A percentile compares a stretch with the other conserved stretches of the same genome.
Evolutionary conservation across 2,797 vertebrate species (phyloP).

Genomic region (Melanogrammus aeglefinus): DNA sequence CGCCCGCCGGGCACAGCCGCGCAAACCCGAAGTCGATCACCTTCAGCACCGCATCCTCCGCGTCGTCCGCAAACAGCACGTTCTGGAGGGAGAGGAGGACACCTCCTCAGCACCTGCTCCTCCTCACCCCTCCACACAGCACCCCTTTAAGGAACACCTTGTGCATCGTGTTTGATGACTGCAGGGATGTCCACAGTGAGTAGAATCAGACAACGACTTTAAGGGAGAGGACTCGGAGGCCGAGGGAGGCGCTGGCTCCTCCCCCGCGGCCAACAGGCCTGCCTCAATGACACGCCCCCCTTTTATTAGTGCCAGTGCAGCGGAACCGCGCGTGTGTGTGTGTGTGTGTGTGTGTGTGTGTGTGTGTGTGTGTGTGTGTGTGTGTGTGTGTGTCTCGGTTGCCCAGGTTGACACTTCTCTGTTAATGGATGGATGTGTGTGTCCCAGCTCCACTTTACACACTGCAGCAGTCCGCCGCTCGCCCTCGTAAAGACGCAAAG

Average conservation of each 20-base stretch:
- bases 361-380: no score
- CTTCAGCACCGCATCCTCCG: constrained; percentile 81
- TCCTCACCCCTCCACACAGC: no score
- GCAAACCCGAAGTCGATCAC: constrained; percentile 93
- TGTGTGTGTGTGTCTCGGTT: no score
- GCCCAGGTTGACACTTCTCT: no score
- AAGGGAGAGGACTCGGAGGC: background rate
- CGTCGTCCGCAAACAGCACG: constrained; percentile 84
- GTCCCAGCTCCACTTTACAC: background rate
- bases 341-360: background rate
- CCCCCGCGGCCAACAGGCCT: background rate
- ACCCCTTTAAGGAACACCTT: no score
- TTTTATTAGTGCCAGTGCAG: background rate
- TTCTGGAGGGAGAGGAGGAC: constrained; percentile 72
- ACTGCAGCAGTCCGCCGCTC: background rate
- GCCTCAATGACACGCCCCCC: background rate
- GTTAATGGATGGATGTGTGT: no score
- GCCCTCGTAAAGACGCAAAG: background rate
- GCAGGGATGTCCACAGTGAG: background rate
- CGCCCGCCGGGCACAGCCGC: constrained; percentile 82
- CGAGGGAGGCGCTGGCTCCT: no score
- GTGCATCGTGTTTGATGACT: background rate
- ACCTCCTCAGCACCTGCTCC: background rate
- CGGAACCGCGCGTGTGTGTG: background rate
- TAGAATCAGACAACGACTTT: background rate